phyloP scores from a whole-genome alignment of 2,113 vertebrate genomes.

The Peucedramus taeniatus region DNA sequence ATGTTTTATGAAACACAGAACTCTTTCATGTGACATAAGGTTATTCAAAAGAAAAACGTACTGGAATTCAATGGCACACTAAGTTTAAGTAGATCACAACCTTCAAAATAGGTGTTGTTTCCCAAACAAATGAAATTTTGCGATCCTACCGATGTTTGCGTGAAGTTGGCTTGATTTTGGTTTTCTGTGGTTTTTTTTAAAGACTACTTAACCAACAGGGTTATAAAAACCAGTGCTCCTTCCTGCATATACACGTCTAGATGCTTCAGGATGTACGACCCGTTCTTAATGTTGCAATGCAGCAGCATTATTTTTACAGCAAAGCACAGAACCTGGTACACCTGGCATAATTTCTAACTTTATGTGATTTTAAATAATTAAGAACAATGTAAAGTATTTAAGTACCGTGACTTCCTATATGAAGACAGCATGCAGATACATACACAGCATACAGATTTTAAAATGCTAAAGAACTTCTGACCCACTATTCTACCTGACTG shows the following conservation, averaged over 20 bases:
- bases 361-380: background rate
- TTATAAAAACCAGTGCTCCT: background rate
- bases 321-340: background rate
- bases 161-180: background rate
- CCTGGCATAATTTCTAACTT: background rate
- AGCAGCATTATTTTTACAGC: background rate
- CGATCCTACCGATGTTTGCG: background rate
- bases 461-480: background rate
- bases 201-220: background rate
- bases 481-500: background rate
- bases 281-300: background rate
- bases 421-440: background rate
- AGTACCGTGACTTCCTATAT: background rate
- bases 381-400: background rate
- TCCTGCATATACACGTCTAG: background rate
- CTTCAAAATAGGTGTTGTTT: background rate
- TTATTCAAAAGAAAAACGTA: background rate
- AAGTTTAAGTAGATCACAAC: background rate
- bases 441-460: background rate
- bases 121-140: background rate
- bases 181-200: background rate
- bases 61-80: background rate
- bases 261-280: background rate
- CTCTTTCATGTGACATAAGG: background rate
- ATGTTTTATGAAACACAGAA: background rate